Evolutionary conservation across 2,797 vertebrate species (phyloP).

Genomic region (Australoheros facetus): DNA sequence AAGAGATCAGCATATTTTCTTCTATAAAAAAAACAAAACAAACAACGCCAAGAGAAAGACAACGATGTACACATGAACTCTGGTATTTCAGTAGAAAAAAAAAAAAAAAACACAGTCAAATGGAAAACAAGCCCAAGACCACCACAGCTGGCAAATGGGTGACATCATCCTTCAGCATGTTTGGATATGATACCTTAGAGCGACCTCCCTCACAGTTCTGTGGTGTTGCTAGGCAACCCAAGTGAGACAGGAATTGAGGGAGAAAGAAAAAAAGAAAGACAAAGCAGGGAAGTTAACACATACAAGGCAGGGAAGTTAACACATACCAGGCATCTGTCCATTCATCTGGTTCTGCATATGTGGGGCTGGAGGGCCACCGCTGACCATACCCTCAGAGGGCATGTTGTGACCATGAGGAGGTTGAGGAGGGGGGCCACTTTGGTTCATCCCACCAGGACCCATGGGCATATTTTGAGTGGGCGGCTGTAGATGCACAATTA

Average conservation of each 20-base stretch:
- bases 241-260: slow-evolving; percentile 77
- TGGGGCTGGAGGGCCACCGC: slow-evolving; percentile 91
- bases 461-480: slow-evolving; percentile 98
- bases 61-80: neutral
- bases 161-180: slow-evolving; percentile 82
- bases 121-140: slow-evolving; percentile 45
- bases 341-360: slow-evolving; percentile 99
- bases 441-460: slow-evolving; percentile 96
- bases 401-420: slow-evolving; percentile 94
- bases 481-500: slow-evolving; percentile 81
- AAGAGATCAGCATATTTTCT: neutral
- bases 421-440: slow-evolving; percentile 90
- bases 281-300: slow-evolving; percentile 63
- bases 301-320: slow-evolving; percentile 73
- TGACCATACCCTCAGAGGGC: slow-evolving; percentile 95
- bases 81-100: neutral
- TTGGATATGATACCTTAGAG: slow-evolving; percentile 57
- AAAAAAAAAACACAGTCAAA: slow-evolving; percentile 35
- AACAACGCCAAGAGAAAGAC: neutral
- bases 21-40: neutral
- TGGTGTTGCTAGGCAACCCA: slow-evolving; percentile 94
- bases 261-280: slow-evolving; percentile 49
- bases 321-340: slow-evolving; percentile 99
- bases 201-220: slow-evolving; percentile 87
- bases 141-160: slow-evolving; percentile 80